Evolutionary conservation across 1,140 invertebrate species (phyloP), one percentile per base, ranked within the genome.

Genomic region (Aphaenogaster ashmeadi): DNA sequence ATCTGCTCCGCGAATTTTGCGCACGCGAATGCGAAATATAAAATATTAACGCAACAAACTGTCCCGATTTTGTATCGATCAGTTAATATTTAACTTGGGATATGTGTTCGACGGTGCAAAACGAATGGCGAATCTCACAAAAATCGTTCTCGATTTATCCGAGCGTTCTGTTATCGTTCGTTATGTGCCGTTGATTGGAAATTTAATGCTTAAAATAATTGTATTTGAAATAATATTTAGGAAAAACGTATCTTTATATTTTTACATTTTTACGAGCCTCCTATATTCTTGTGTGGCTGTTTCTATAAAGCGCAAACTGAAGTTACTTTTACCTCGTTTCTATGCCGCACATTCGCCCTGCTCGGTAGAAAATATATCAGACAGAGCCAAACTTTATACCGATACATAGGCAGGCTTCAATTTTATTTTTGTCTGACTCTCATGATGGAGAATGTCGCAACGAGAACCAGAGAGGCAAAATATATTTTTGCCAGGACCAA

Each of bases 291-390:
- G 13, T 18, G 27, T 27, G 27, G 27, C 13, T 18, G 44, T 72
- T 47, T 72, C 80, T 83, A 27, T 47, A 83, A 72, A 72, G 54
- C 41, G 13, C 54, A 41, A 69, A 74, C 41, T 21, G 54, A 71
- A 47, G 44, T 72, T 58, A 58, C 66, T 58, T 83, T 44, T 72
- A 33, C 27, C 9, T 15, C 36, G 38, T 78, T 78, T 78, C 83
- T 64, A 44, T 56, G 66, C 54, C 50, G 18, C 54, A 18, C 36
- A 56, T 80, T 50, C 41, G 18, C 38, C 21, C 54, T n/a, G 36
- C 62, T 84, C 27, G 71, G 38, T 13, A 50, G 69, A 75, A 77
- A 84, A 86, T 86, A 78, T 86, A 78, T 86, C 84, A 86, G 75
- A 66, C 50, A 67, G 60, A 44, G 11, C 41, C 56, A 50, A 84